phyloP scores from a whole-genome alignment of 2,888 invertebrate genomes.

The Vannuccia rotundouncinata region DNA sequence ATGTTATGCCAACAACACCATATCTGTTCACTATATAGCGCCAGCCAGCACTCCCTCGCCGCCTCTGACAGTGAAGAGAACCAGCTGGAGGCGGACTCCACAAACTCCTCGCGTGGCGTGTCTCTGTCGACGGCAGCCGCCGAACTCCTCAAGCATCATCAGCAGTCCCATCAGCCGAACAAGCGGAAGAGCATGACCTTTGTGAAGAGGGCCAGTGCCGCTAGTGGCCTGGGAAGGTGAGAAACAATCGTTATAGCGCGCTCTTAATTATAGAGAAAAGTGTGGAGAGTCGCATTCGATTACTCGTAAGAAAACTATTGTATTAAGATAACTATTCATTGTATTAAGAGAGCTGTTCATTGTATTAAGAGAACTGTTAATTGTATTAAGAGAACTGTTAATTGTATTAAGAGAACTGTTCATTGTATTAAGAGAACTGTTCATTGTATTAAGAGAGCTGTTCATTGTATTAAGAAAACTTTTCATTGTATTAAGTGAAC shows the following conservation, averaged over 20 bases:
- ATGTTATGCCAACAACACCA: no score
- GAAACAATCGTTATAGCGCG: not conserved
- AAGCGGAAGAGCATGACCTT: not conserved
- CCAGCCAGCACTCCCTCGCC: conserved; percentile 18
- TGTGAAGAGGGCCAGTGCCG: not conserved
- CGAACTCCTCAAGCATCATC: not conserved
- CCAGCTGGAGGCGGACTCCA: not conserved
- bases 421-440: no score
- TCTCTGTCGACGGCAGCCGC: not conserved
- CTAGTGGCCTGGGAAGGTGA: not conserved
- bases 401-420: no score
- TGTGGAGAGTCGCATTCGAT: not conserved
- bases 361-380: no score
- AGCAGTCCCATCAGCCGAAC: not conserved
- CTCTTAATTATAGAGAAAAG: not conserved
- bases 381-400: no score
- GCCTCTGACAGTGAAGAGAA: conserved; percentile 4
- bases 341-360: no score
- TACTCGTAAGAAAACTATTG: no score
- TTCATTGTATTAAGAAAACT: no score
- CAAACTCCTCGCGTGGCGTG: not conserved
- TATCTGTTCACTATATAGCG: no score
- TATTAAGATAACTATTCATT: no score
- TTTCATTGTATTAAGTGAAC: no score
- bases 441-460: no score